phyloP scores from a whole-genome alignment of 2,113 vertebrate species.

The Phyllostomus hastatus region DNA sequence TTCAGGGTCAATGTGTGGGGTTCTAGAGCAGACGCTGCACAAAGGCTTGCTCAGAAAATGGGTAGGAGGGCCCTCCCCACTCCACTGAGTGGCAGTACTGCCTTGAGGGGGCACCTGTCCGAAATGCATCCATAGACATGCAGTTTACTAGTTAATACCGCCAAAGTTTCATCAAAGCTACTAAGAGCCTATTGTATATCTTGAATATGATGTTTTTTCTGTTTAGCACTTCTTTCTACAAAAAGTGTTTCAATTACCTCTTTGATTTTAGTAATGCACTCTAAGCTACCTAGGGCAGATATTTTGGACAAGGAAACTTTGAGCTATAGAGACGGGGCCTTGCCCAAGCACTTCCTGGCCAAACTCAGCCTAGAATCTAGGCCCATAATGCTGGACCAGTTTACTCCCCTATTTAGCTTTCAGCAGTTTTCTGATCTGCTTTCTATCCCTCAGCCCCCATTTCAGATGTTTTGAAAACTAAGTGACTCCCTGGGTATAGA shows the following conservation, averaged over 20 bases:
- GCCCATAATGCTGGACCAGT: background rate
- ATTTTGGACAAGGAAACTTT: background rate
- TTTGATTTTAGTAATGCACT: background rate
- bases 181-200: background rate
- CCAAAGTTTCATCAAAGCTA: background rate
- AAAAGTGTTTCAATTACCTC: background rate
- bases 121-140: background rate
- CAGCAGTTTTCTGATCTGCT: background rate
- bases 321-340: background rate
- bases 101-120: background rate
- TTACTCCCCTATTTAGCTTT: background rate
- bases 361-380: background rate
- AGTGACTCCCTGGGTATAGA: background rate
- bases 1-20: background rate
- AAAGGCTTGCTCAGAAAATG: background rate
- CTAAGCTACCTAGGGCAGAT: background rate
- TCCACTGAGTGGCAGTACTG: too few species aligned
- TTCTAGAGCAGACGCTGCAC: background rate
- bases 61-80: background rate
- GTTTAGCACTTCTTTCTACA: background rate
- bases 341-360: background rate
- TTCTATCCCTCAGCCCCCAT: background rate
- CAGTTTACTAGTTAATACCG: background rate
- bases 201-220: background rate
- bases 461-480: background rate